Evolutionary conservation across 2,888 invertebrate species (phyloP).

Genomic region (Cancer borealis): DNA sequence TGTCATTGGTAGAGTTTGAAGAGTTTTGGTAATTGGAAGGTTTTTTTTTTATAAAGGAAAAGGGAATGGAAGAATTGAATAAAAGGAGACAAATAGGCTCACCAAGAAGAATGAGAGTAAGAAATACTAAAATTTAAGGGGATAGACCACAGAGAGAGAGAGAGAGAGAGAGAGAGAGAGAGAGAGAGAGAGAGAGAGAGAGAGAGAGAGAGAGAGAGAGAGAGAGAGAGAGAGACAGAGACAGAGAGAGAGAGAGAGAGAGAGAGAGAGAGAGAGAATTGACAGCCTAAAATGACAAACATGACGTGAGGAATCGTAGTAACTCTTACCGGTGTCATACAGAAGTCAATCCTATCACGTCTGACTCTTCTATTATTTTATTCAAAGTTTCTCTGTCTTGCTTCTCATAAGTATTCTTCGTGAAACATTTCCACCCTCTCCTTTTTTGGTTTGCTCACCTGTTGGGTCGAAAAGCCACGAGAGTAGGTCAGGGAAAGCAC

Average conservation of each 20-base stretch:
- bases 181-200: conserved; percentile 6
- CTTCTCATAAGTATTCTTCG: background rate
- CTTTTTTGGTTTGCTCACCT: background rate
- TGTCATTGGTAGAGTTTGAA: background rate
- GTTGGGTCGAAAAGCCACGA: background rate
- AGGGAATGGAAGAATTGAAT: background rate
- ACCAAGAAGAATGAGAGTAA: background rate
- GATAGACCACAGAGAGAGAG: background rate
- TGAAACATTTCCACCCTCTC: conserved; percentile 15
- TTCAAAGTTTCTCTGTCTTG: background rate
- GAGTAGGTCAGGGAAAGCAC: background rate
- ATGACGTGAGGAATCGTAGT: background rate
- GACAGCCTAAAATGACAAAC: background rate
- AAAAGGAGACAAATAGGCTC: background rate
- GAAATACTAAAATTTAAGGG: background rate
- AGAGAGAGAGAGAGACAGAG: conserved; percentile 47
- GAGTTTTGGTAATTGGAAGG: background rate
- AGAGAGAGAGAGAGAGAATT: conserved; percentile 40
- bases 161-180: background rate
- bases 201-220: conserved; percentile 37
- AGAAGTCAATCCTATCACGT: background rate
- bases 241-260: conserved; percentile 48
- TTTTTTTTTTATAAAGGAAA: background rate
- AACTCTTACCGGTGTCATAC: background rate
- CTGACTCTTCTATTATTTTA: background rate